Base-by-base conservation (phyloP, 2,113 vertebrate species). In the Glareola pratincola region DNA sequence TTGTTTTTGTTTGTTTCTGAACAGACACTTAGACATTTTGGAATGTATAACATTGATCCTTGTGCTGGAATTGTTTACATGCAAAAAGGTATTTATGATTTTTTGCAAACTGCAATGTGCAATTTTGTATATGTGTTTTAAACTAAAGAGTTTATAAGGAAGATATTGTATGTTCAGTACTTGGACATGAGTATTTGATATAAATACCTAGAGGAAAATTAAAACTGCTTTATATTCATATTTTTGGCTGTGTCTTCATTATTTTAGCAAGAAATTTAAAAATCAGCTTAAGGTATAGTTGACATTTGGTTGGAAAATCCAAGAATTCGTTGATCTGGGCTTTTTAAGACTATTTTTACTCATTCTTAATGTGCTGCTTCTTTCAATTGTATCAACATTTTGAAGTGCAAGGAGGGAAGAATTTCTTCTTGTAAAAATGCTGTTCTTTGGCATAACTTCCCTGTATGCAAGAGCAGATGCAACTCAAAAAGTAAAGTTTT, bases 81-180 rank as follows among this genome's bases (percentile, higher is more conserved):
- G 80, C 95, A 97, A 97, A 97, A 91, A 96, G 80, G 93, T 95
- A 97, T 94, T 95, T 85, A 97, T 96, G 92, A 97, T 95, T 95
- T 97, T 97, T 97, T 97, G 96, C 95, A 96, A 97, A 95, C 94
- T 92, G 91, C 95, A 89, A 93, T 95, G 97, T 97, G 96, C 96
- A 96, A 97, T 98, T 98, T 98, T 98, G 97, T 97, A 98, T 88
- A 95, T 77, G 97, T 97, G 96, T 98, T 97, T 97, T 97, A 97
- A 97, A 97, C 87, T 95, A 93, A 93, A 97, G 91, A 94, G 96
- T 97, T 98, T 98, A 96, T 97, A 97, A 96, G 92, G 71, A 96
- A 95, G 90, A 98, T 96, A 96, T 91, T 96, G 96, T 98, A 96
- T 97, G 96, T 97, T 96, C 90, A 97, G 53, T 95, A 96, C 95